Base-by-base conservation (phyloP, 2,113 vertebrate species). In the Mionectes macconnelli region DNA sequence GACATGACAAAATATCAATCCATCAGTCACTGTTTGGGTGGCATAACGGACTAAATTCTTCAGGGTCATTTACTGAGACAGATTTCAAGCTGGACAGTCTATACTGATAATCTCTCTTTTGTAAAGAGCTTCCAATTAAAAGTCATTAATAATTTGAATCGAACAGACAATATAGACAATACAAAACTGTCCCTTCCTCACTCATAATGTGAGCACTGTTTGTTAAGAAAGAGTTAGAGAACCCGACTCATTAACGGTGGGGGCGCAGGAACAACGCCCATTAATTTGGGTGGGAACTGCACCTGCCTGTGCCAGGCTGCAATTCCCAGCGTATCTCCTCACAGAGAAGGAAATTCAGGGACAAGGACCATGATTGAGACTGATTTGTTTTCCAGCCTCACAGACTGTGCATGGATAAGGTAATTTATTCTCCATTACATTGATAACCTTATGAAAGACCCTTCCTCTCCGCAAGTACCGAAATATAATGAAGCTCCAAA, bases 11-110 rank as follows among this genome's bases (percentile, higher is more conserved):
- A 97, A 80, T 84, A 97, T 95, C 95, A 95, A 84, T 97, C 95
- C 93, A 89, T 94, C 90, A 37, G 50, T 94, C 59, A 63, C 96
- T 84, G 79, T 93, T 89, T 96, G 94, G 90, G 97, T 96, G 88
- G 84, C 84, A 95, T 87, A 95, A 95, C 75, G 19, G 93, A 94
- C 82, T 93, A 56, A 95, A 97, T 97, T 97, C 92, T 95, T 97
- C 95, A 94, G 82, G 84, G 90, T 96, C 77, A 49, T 94, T 97
- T 93, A 90, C 80, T 62, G 42, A 96, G 93, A 94, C 76, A 95
- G 84, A 96, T 92, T 94, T 97, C 81, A 95, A 85, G 64, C 67
- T 84, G 92, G 82, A 95, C 82, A 93, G 82, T 87, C 62, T 78
- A 52, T 87, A 72, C 75, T 90, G 92, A 76, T 91, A 94, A 96